These are phyloP conservation scores for Varecia variegata DNA, from an alignment of 2,797 vertebrate genomes.

Conservation along the genomic window DNA sequence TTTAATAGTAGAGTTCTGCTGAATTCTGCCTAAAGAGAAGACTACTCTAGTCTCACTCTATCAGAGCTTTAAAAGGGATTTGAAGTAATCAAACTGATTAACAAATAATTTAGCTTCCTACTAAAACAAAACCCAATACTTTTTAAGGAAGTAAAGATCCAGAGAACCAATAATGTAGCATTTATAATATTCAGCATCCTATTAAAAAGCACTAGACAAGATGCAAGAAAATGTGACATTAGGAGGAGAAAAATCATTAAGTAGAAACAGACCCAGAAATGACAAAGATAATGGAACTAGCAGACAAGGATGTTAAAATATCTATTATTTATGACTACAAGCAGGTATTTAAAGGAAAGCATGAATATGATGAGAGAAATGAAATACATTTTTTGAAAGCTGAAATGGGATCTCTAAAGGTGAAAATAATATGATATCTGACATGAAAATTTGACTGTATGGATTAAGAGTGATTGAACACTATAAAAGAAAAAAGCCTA, in stretches of 20 bases:
- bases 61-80: not conserved
- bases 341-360: not conserved
- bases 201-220: not conserved
- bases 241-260: not conserved
- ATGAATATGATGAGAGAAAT: not conserved
- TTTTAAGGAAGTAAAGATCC: not conserved
- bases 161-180: not conserved
- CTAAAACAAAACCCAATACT: not conserved
- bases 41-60: not conserved
- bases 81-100: not conserved
- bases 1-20: not conserved
- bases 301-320: not conserved
- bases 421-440: not conserved
- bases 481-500: not conserved
- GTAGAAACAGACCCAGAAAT: not conserved
- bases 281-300: not conserved
- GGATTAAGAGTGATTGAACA: not conserved
- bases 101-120: not conserved
- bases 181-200: not conserved
- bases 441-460: not conserved
- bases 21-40: not conserved
- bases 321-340: not conserved
- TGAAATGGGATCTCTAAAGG: not conserved
- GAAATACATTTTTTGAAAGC: not conserved
- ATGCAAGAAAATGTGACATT: not conserved